These are phyloP conservation scores for Protodeltote pygarga DNA, from an alignment of 2,888 invertebrate species.

Conservation along the genomic window DNA sequence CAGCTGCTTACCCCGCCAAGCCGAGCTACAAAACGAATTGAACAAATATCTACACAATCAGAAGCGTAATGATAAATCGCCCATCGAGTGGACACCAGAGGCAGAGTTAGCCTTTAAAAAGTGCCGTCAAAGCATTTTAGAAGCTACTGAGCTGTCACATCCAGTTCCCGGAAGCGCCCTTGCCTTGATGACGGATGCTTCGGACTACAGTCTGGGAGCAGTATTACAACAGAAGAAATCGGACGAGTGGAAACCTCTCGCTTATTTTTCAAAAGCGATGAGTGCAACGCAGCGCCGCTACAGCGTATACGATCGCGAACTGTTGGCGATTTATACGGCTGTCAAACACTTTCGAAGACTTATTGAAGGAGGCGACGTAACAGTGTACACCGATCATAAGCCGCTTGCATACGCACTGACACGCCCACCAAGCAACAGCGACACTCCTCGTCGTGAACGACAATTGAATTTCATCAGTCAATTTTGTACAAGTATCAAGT, in stretches of 20 bases:
- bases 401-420: conserved; percentile 26
- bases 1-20: neutral
- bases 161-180: neutral
- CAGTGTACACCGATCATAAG: conserved; percentile 4
- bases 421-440: conserved; percentile 8
- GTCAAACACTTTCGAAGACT: too few relatives aligned
- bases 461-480: conserved; percentile 38
- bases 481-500: conserved; percentile 26
- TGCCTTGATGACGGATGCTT: conserved; percentile 1
- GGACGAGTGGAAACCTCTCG: neutral
- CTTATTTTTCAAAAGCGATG: neutral
- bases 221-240: neutral
- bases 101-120: neutral
- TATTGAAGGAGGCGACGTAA: neutral
- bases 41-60: neutral
- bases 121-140: neutral
- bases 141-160: neutral
- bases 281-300: neutral
- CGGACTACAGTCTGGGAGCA: neutral
- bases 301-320: neutral
- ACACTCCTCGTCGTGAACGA: conserved; percentile 30
- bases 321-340: too few relatives aligned
- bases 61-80: neutral
- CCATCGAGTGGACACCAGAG: neutral
- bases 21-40: neutral